Base-by-base conservation (phyloP, 2,888 invertebrate genomes). In the Nycteola revayana region DNA sequence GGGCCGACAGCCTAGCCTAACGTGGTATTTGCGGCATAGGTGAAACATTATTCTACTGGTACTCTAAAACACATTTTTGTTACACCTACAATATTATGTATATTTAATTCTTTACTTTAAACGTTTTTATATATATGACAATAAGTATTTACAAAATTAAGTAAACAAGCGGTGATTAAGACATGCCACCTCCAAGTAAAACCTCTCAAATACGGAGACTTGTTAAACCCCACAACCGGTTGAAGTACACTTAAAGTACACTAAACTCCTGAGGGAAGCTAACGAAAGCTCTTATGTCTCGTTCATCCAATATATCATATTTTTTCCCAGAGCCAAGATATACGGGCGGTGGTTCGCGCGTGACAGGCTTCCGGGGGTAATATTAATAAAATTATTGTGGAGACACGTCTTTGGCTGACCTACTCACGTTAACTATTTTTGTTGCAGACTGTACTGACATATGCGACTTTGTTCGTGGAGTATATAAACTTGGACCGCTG, bases 351-450 rank as follows among this genome's bases (percentile, higher is more conserved):
- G 79, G 84, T 75, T 72, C 81, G 86, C 71, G 79, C 84, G 85
- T 88, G 87, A 86, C 87, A 81, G 77, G 72, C 82, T 82, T 83
- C 73, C 64, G 75, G 74, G 82, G 79, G 80, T 77, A 81, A 85
- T 88, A 86, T 88, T 87, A 87, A 88, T 88, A 87, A 87, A 87
- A 87, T 87, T 86, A 87, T 84, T 85, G 84, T 85, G 74, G 73
- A 70, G 82, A 84, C 86, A 83, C 84, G 81, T 82, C 74, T 46
- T 25, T 46, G 32, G 42, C 72, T 75, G 80, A 81, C 83, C 81
- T 75, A 74, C 67, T 68, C 18, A 35, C 47, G 49, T 35, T 40
- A 39, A 64, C 52, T 49, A 54, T 44, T 63, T 28, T 36, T n/a
- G 7, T 21, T 7, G 25, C 40, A 40, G 14, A 14, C 14, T 14